These are phyloP conservation scores for Fistularia commersonii DNA, from an alignment of 2,797 vertebrate species.

Conservation along the genomic window DNA sequence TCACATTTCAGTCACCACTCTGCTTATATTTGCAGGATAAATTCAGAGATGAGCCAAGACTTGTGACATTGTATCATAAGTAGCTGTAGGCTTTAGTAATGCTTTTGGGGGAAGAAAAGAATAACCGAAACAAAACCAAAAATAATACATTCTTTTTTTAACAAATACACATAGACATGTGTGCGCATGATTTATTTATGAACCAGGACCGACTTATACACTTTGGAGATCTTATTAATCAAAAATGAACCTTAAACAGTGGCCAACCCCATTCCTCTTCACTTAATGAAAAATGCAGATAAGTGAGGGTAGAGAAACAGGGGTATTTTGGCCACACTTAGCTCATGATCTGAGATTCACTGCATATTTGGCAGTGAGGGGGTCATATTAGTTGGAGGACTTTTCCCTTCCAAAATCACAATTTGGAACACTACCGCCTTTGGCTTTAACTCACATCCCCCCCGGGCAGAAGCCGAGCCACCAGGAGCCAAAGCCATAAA, in stretches of 20 bases:
- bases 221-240: not conserved
- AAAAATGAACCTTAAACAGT: slow-evolving; percentile 1
- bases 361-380: slow-evolving; percentile 34
- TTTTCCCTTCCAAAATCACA: slow-evolving; percentile 50
- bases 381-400: slow-evolving; percentile 42
- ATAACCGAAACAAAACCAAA: too few species aligned
- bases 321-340: slow-evolving; percentile 19
- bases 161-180: too few species aligned
- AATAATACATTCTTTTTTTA: too few species aligned
- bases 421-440: slow-evolving; percentile 40
- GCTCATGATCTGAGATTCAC: slow-evolving; percentile 23
- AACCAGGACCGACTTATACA: not conserved
- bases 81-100: too few species aligned
- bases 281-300: slow-evolving; percentile 20
- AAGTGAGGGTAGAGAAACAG: slow-evolving; percentile 7
- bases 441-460: slow-evolving; percentile 38
- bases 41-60: too few species aligned
- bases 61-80: too few species aligned
- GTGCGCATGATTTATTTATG: not conserved
- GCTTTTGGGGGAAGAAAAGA: too few species aligned
- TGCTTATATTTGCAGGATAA: too few species aligned
- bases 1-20: too few species aligned
- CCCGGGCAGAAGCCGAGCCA: slow-evolving; percentile 36
- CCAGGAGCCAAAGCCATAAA: slow-evolving; percentile 45
- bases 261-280: not conserved